Evolutionary conservation across 2,797 vertebrate genomes (phyloP).

Genomic region (Chelon auratus): DNA sequence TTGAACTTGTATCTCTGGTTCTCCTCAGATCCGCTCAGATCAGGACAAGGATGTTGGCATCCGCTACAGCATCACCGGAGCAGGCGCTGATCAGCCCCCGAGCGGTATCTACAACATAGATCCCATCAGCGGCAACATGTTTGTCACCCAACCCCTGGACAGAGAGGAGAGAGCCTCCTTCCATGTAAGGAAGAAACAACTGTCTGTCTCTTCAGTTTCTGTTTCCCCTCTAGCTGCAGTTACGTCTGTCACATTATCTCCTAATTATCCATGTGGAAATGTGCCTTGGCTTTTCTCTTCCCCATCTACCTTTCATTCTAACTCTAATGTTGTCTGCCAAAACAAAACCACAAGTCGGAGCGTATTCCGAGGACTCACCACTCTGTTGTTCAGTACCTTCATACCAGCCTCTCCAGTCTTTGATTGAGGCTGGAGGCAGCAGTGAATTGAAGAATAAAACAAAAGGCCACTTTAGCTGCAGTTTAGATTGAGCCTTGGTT

Average conservation of each 20-base stretch:
- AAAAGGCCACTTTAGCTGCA: conserved; percentile 53
- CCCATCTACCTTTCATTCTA: conserved; percentile 39
- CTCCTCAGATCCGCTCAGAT: conserved; percentile 94
- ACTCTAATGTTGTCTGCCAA: conserved; percentile 24
- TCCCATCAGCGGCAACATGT: conserved; percentile 96
- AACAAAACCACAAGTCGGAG: conserved; percentile 26
- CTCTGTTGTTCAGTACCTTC: conserved; percentile 25
- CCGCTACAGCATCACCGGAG: conserved; percentile 97
- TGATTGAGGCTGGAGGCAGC: conserved; percentile 50
- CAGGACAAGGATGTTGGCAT: conserved; percentile 98
- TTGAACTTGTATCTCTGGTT: conserved; percentile 50
- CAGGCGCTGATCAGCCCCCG: conserved; percentile 96
- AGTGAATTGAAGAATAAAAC: conserved; percentile 61
- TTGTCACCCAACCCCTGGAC: conserved; percentile 96
- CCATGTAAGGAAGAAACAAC: conserved; percentile 86
- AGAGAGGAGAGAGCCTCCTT: conserved; percentile 96
- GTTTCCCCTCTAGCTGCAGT: conserved; percentile 29
- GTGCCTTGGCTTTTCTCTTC: conserved; percentile 3
- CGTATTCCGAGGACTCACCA: conserved; percentile 21
- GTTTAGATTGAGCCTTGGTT: conserved; percentile 57
- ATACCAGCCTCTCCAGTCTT: conserved; percentile 36
- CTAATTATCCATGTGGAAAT: conserved; percentile 45
- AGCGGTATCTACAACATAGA: conserved; percentile 98
- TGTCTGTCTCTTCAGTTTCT: conserved; percentile 28
- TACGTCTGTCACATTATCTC: conserved; percentile 50